Conservation (phyloP, 2,888 invertebrate species). For the Sarcophaga carnaria region DNA sequence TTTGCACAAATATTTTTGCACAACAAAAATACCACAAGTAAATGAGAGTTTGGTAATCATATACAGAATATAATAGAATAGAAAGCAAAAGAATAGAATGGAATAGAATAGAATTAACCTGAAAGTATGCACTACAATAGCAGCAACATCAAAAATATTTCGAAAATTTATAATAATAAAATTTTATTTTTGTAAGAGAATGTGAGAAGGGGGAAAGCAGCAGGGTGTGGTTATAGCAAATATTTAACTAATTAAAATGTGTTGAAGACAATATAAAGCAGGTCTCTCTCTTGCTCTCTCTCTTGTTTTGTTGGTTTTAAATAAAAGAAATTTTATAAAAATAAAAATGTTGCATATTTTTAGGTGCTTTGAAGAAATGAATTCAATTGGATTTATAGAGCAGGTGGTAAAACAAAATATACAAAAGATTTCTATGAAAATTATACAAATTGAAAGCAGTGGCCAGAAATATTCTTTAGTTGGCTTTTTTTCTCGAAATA, state of each 20-base stretch:
- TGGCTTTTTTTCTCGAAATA: too few species aligned
- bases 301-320: not conserved
- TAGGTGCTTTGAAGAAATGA: not conserved
- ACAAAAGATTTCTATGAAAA: too few species aligned
- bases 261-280: not conserved
- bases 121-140: constrained; percentile 46
- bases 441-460: too few species aligned
- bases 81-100: not conserved
- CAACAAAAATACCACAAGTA: constrained; percentile 54
- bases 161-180: too few species aligned
- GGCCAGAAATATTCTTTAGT: too few species aligned
- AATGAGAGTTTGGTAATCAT: constrained; percentile 34
- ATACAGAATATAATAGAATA: constrained; percentile 20
- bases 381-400: not conserved
- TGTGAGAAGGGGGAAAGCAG: too few species aligned
- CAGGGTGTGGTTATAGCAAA: not conserved
- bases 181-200: too few species aligned
- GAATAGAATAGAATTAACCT: constrained; percentile 36
- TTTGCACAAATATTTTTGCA: constrained; percentile 38
- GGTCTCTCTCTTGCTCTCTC: too few species aligned
- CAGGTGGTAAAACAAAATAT: too few species aligned
- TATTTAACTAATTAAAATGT: constrained; percentile 45
- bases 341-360: not conserved
- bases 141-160: too few species aligned
- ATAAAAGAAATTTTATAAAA: not conserved